Evolutionary conservation across 2,888 invertebrate genomes (phyloP).

Genomic region (Taphrorychus bicolor): DNA sequence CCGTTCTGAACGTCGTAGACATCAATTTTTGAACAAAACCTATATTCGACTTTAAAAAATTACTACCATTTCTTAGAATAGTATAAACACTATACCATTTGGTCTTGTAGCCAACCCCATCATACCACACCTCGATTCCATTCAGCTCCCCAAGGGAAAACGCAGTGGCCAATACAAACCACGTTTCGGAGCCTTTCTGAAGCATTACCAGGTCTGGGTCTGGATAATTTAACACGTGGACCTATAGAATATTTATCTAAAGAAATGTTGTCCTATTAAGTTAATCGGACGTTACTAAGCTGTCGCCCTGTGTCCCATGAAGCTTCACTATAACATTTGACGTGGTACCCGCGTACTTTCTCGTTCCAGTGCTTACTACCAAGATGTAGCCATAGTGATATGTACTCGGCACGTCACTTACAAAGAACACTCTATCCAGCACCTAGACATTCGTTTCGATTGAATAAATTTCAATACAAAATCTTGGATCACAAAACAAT

Average conservation of each 20-base stretch:
- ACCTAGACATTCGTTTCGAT: too few species aligned
- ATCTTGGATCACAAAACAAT: too few species aligned
- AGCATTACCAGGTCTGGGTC: constrained; percentile 48
- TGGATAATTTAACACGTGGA: constrained; percentile 51
- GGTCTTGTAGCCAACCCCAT: constrained; percentile 47
- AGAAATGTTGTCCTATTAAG: too few species aligned
- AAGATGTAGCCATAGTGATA: constrained; percentile 46
- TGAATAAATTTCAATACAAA: too few species aligned
- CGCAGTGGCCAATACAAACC: constrained; percentile 49
- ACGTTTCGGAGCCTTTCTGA: constrained; percentile 47
- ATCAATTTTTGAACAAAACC: constrained; percentile 47
- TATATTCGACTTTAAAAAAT: constrained; percentile 18
- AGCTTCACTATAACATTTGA: constrained; percentile 47
- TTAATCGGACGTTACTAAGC: too few species aligned
- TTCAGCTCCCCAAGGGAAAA: constrained; percentile 45
- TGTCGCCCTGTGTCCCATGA: constrained; percentile 43
- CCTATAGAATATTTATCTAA: constrained; percentile 40
- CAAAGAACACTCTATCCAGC: constrained; percentile 42
- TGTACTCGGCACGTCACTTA: constrained; percentile 43
- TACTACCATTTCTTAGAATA: too few species aligned
- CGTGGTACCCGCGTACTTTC: constrained; percentile 46
- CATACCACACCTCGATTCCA: constrained; percentile 49
- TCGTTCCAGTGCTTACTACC: constrained; percentile 45
- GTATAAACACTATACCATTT: constrained; percentile 51
- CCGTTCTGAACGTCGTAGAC: constrained; percentile 48